phyloP scores from a whole-genome alignment of 92 coral and sea anemone species.

The Isaurus tuberculatus region DNA sequence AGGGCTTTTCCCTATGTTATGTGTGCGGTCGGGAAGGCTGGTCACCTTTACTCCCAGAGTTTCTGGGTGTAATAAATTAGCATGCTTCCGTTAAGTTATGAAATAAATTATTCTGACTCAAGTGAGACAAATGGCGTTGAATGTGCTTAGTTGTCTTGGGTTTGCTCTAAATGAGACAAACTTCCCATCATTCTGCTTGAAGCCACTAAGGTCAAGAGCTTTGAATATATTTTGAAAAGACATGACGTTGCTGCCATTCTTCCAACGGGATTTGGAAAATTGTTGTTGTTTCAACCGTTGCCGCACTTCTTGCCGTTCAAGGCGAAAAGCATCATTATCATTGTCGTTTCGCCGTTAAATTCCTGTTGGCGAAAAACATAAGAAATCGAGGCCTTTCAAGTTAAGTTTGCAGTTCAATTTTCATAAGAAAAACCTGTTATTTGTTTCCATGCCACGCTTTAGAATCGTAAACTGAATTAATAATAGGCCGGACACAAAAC shows the following conservation, averaged over 20 bases:
- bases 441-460: too few relatives aligned
- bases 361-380: too few relatives aligned
- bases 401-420: too few relatives aligned
- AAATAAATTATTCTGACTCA: background rate
- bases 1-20: too few relatives aligned
- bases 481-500: too few relatives aligned
- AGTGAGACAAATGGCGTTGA: background rate
- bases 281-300: background rate
- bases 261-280: background rate
- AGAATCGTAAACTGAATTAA: too few relatives aligned
- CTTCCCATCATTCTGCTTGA: background rate
- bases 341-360: background rate
- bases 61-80: background rate
- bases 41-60: background rate
- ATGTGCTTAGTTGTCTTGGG: background rate
- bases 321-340: background rate
- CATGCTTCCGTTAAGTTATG: background rate
- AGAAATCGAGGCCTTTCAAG: too few relatives aligned
- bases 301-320: conserved; percentile 7
- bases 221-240: background rate
- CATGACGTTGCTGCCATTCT: background rate
- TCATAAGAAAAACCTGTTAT: too few relatives aligned
- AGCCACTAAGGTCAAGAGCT: background rate
- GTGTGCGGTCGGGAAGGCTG: too few relatives aligned
- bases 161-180: background rate